Evolutionary conservation across 2,113 vertebrate genomes (phyloP), one percentile per base, ranked within the genome.

Genomic region (Xenopus laevis): DNA sequence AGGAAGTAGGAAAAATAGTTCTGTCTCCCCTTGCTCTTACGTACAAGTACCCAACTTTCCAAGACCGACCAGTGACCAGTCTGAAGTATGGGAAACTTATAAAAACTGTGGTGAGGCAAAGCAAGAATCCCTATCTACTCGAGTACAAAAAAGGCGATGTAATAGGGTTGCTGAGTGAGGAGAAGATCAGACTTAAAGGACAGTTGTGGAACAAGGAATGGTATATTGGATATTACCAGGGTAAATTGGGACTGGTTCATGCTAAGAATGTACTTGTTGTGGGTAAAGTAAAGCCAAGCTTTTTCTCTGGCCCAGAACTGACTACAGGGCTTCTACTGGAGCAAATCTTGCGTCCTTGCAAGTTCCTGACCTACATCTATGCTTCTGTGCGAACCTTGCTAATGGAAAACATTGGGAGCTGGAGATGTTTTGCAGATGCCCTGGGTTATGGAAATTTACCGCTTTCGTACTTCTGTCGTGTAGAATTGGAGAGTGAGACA

Each of bases 201-300:
- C 95, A 98, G 77, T 83, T 99, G 72, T 96, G 97, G 95, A 98
- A 93, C 58, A 98, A 99, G 79, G 96, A 99, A 79, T 99, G 97
- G 97, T 97, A 97, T 77, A 93, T 96, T 6, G 96, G 94, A 71
- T 98, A 95, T 84, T 96, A 95, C 84, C 95, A 96, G 82, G 96
- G 97, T 10, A 92, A 85, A 74, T 81, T 95, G 8, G 97, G 96
- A 15, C 89, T 99, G 0, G 93, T 99, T 66, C 96, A 99, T 45
- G 83, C 92, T 64, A 97, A 96, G 87, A 99, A 99, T 0, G 92
- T 99, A 72, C 85, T 99, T 5, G 89, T 97, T 66, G 91, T 96
- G 0, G 95, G 95, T 12, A 93, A 90, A 79, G 87, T 91, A 0
- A 89, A 92, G 65, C 95, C 96, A 68, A 89, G 89, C 82, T 90